Conservation (phyloP, 2,888 invertebrate species). For the Tethea ocularis region DNA sequence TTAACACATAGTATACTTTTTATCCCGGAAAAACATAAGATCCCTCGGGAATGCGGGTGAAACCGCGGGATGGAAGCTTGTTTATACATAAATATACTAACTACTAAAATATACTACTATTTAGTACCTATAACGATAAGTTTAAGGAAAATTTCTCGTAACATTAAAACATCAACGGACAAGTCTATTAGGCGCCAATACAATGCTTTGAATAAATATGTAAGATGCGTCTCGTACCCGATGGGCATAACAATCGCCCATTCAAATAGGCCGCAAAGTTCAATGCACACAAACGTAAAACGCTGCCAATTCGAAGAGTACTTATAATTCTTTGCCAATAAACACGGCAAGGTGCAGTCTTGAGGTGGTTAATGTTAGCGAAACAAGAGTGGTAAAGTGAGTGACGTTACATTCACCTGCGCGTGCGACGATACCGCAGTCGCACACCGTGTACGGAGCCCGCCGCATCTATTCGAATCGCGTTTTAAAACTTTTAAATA, state of each 20-base stretch:
- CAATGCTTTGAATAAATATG: constrained; percentile 53
- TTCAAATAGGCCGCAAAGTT: constrained; percentile 75
- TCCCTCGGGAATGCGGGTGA: too few relatives aligned
- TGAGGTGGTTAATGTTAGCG: constrained; percentile 56
- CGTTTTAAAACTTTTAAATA: constrained; percentile 42
- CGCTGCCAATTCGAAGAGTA: constrained; percentile 60
- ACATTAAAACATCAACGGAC: background rate
- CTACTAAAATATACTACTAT: background rate
- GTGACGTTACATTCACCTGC: constrained; percentile 77
- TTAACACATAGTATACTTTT: too few relatives aligned
- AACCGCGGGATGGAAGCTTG: too few relatives aligned
- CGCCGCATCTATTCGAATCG: constrained; percentile 52
- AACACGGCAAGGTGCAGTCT: constrained; percentile 51
- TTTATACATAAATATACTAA: too few relatives aligned
- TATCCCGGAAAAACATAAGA: too few relatives aligned
- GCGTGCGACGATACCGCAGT: constrained; percentile 70
- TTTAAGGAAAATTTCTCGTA: background rate
- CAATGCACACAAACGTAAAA: constrained; percentile 68
- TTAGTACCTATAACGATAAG: too few relatives aligned
- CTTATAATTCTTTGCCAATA: constrained; percentile 40
- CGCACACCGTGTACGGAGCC: constrained; percentile 57
- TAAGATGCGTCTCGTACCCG: constrained; percentile 50
- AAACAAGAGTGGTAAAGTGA: constrained; percentile 73
- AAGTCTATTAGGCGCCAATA: constrained; percentile 16
- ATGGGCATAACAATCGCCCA: constrained; percentile 60